Percentiles rank a stretch among this genome's conserved stretches.
Evolutionary conservation across 2,888 invertebrate species (phyloP).

Genomic region (Eupsilia transversa): DNA sequence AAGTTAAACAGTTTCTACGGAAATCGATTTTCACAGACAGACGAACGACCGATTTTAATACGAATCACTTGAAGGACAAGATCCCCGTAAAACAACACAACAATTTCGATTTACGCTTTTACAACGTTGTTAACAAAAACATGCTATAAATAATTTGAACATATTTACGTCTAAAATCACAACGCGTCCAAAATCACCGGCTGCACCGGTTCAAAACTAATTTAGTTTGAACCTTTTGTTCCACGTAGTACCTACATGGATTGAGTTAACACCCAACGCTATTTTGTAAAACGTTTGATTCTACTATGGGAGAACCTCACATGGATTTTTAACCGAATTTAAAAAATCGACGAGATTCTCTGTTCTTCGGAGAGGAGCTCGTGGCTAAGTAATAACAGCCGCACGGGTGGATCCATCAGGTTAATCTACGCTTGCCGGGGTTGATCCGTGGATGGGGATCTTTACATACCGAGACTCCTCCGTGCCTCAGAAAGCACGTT

Average conservation of each 20-base stretch:
- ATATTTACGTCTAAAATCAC: conserved; percentile 13
- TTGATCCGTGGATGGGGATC: too few species aligned
- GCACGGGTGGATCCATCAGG: too few species aligned
- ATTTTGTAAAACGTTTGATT: conserved; percentile 8
- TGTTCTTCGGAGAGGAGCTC: too few species aligned
- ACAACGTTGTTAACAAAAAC: not conserved
- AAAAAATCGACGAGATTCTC: too few species aligned
- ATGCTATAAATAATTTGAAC: not conserved
- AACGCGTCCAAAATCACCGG: not conserved
- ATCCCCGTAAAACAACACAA: not conserved
- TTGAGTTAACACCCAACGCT: conserved; percentile 20
- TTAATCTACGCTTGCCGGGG: too few species aligned
- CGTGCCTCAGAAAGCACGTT: too few species aligned
- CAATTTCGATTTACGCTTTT: not conserved
- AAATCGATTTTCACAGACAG: not conserved
- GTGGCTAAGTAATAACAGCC: too few species aligned
- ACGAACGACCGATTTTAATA: not conserved
- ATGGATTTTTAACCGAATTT: too few species aligned
- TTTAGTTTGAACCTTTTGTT: conserved; percentile 29
- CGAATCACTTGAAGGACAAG: not conserved
- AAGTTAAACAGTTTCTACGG: not conserved
- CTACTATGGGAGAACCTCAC: not conserved
- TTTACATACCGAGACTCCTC: too few species aligned
- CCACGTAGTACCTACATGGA: not conserved
- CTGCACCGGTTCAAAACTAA: conserved; percentile 19